phyloP scores from a whole-genome alignment of 2,888 invertebrate genomes.

The Eupithecia dodoneata region DNA sequence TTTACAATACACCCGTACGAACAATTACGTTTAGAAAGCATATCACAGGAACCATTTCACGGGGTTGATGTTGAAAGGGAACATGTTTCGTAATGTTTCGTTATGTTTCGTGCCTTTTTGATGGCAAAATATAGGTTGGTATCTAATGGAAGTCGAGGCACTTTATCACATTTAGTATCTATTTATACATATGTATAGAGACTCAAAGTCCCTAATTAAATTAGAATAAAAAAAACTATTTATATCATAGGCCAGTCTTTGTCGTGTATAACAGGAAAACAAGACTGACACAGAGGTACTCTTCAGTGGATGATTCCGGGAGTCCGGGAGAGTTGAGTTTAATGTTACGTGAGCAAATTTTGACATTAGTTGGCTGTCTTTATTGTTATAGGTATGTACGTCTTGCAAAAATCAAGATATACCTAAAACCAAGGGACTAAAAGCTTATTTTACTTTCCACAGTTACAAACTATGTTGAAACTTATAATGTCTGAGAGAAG shows the following conservation, averaged over 20 bases:
- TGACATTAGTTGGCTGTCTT: too few relatives aligned
- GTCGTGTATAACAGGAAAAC: too few relatives aligned
- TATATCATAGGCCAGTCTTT: too few relatives aligned
- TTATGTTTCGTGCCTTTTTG: constrained; percentile 17
- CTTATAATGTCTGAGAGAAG: not conserved
- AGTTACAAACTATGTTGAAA: not conserved
- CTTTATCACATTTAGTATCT: not conserved
- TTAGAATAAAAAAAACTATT: too few relatives aligned
- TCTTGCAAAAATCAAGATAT: not conserved
- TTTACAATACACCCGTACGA: constrained; percentile 22
- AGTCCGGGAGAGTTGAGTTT: too few relatives aligned
- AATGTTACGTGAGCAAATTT: too few relatives aligned
- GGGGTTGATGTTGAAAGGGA: constrained; percentile 12
- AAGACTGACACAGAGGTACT: too few relatives aligned
- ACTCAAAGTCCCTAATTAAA: too few relatives aligned
- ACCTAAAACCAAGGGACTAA: not conserved
- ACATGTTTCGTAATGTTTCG: not conserved
- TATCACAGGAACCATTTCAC: constrained; percentile 29
- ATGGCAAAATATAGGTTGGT: not conserved
- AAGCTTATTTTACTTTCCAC: not conserved
- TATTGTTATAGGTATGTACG: too few relatives aligned
- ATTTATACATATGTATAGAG: too few relatives aligned
- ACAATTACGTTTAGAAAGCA: constrained; percentile 26
- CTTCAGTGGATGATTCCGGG: too few relatives aligned
- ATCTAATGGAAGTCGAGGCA: not conserved